A percentile compares a stretch with the other conserved stretches of the same genome.
Evolutionary conservation across 2,888 invertebrate genomes (phyloP).

Genomic region (Sphaeridia pumilis): DNA sequence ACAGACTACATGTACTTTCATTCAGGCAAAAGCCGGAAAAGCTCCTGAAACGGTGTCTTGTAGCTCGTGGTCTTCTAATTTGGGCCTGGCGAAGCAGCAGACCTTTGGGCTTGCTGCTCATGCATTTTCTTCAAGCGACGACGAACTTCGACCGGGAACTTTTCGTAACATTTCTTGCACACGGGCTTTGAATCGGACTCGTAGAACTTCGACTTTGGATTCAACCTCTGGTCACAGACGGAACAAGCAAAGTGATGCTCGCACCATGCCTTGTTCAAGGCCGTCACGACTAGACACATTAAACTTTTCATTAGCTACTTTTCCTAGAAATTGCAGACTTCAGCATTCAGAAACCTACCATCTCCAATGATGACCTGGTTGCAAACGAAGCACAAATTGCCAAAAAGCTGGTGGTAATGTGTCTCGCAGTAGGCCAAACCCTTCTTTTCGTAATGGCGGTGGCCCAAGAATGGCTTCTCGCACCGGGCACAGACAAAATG

Average conservation of each 20-base stretch:
- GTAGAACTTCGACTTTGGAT: conserved; percentile 95
- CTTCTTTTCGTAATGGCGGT: conserved; percentile 97
- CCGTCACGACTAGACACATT: conserved; percentile 72
- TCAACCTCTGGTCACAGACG: conserved; percentile 90
- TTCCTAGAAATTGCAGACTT: background rate
- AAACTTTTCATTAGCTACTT: too few species aligned
- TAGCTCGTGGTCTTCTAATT: too few species aligned
- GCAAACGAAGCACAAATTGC: conserved; percentile 96
- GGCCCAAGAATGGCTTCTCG: conserved; percentile 98
- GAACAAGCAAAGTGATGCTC: conserved; percentile 97
- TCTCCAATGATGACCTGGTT: conserved; percentile 96
- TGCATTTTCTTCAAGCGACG: conserved; percentile 82
- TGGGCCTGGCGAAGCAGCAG: conserved; percentile 22
- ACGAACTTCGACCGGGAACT: conserved; percentile 85
- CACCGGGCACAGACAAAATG: conserved; percentile 99
- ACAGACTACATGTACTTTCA: background rate
- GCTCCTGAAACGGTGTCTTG: background rate
- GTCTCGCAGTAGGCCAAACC: conserved; percentile 98
- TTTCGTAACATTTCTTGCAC: conserved; percentile 97
- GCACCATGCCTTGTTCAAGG: conserved; percentile 98
- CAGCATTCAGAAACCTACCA: conserved; percentile 57
- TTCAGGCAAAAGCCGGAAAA: too few species aligned
- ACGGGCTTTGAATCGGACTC: conserved; percentile 97
- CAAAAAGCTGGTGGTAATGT: conserved; percentile 97
- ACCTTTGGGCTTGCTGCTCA: conserved; percentile 53